A percentile compares a stretch with the other conserved stretches of the same genome.
These are phyloP conservation scores for Crocuta crocuta DNA, from an alignment of 2,113 vertebrate species.

Conservation along the genomic window DNA sequence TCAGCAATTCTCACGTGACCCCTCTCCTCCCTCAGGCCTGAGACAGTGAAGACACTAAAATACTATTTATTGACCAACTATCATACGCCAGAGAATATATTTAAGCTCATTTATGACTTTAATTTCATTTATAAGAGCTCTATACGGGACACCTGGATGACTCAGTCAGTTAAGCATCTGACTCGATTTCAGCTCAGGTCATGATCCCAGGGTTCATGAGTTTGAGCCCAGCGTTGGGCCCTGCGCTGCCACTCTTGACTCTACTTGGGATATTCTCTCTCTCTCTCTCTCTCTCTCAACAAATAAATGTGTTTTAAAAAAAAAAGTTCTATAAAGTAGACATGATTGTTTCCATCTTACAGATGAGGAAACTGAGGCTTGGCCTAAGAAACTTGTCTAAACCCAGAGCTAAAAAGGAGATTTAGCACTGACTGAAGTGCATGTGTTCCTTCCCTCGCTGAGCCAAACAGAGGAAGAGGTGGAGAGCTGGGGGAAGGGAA, in stretches of 20 bases:
- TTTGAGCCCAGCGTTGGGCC: too few relatives aligned
- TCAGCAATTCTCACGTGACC: not conserved
- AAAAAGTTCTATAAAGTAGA: not conserved
- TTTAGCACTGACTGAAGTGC: not conserved
- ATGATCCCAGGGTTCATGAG: too few relatives aligned
- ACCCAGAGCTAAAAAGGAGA: not conserved
- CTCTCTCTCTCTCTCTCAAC: too few relatives aligned
- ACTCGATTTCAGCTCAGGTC: too few relatives aligned
- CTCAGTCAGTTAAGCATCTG: too few relatives aligned
- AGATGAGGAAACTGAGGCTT: not conserved
- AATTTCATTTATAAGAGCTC: not conserved
- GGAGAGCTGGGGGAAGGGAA: not conserved
- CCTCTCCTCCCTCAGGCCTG: not conserved
- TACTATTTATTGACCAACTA: not conserved
- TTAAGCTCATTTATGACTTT: not conserved
- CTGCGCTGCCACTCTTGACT: too few relatives aligned
- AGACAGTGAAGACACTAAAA: not conserved
- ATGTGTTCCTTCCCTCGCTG: not conserved
- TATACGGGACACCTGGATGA: not conserved
- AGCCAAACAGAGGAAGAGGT: slow-evolving; percentile 3
- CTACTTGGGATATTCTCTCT: too few relatives aligned
- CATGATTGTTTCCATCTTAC: not conserved
- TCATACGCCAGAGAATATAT: not conserved
- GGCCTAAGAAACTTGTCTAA: not conserved
- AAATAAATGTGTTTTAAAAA: too few relatives aligned